A percentile compares a stretch with the other conserved stretches of the same genome.
phyloP scores from a whole-genome alignment of 2,113 vertebrate species.

The Tilapia sparmanii region DNA sequence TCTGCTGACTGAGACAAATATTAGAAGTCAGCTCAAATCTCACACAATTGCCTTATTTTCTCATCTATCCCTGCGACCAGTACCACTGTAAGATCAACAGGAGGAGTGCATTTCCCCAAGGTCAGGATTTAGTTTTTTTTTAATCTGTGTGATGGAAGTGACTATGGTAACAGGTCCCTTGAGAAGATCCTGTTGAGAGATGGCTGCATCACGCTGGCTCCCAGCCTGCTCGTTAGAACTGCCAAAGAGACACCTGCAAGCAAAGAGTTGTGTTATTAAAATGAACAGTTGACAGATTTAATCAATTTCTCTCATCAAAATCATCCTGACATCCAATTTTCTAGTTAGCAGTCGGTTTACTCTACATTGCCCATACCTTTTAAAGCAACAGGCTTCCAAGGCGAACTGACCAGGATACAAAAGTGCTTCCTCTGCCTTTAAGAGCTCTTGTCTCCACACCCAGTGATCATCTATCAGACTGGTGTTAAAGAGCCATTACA shows the following conservation, averaged over 20 bases:
- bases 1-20: slow-evolving; percentile 26
- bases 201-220: slow-evolving; percentile 4
- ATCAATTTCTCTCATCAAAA: not conserved
- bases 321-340: not conserved
- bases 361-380: not conserved
- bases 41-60: slow-evolving; percentile 11
- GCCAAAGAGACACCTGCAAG: not conserved
- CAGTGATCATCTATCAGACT: not conserved
- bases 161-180: slow-evolving; percentile 64
- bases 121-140: slow-evolving; percentile 9
- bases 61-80: not conserved
- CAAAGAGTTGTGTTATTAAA: not conserved
- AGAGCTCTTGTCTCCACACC: not conserved
- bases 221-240: not conserved
- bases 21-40: slow-evolving; percentile 1
- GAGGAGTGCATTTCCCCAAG: slow-evolving; percentile 36
- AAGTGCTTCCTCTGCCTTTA: not conserved
- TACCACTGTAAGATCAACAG: slow-evolving; percentile 23
- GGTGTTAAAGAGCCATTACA: not conserved
- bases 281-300: not conserved
- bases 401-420: not conserved
- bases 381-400: not conserved
- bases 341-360: not conserved
- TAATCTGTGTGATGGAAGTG: slow-evolving; percentile 63
- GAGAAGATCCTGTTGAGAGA: slow-evolving; percentile 32